A percentile compares a stretch with the other conserved stretches of the same genome.
Conservation (phyloP, 2,888 invertebrate species). For the Drosophila anomelani region DNA sequence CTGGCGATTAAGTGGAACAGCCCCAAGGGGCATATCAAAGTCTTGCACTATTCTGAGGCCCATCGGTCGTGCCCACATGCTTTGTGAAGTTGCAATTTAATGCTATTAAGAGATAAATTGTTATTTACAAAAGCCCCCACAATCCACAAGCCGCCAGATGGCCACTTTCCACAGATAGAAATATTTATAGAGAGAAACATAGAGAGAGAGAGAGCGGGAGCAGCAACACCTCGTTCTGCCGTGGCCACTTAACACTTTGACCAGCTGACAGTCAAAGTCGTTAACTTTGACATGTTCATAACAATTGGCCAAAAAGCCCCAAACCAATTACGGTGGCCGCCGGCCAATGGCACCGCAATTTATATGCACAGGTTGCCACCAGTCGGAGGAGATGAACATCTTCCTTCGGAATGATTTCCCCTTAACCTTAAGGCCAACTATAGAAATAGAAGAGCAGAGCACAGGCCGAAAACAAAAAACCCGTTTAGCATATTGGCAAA, state of each 20-base stretch:
- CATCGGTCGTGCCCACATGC: constrained; percentile 44
- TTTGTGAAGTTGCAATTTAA: constrained; percentile 46
- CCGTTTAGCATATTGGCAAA: constrained; percentile 76
- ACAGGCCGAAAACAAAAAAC: constrained; percentile 42
- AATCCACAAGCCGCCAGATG: constrained; percentile 36
- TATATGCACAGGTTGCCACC: constrained; percentile 50
- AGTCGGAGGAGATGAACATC: constrained; percentile 69
- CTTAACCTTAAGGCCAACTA: constrained; percentile 65
- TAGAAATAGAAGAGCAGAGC: constrained; percentile 67
- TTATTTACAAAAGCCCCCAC: constrained; percentile 47
- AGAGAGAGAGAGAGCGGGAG: background rate
- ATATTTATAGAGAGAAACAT: background rate
- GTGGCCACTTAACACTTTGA: constrained; percentile 70
- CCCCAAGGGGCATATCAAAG: constrained; percentile 44
- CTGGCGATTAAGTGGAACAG: constrained; percentile 39
- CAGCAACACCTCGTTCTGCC: constrained; percentile 30
- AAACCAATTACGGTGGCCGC: constrained; percentile 65
- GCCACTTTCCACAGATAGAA: constrained; percentile 48
- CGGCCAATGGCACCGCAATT: constrained; percentile 62
- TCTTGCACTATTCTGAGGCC: constrained; percentile 24
- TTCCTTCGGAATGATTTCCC: constrained; percentile 70
- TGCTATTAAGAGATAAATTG: constrained; percentile 53
- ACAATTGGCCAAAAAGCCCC: constrained; percentile 67
- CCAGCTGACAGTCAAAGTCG: constrained; percentile 68
- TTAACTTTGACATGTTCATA: constrained; percentile 80